These are phyloP conservation scores for Yponomeuta cagnagella DNA, from an alignment of 2,888 invertebrate genomes.

Conservation along the genomic window DNA sequence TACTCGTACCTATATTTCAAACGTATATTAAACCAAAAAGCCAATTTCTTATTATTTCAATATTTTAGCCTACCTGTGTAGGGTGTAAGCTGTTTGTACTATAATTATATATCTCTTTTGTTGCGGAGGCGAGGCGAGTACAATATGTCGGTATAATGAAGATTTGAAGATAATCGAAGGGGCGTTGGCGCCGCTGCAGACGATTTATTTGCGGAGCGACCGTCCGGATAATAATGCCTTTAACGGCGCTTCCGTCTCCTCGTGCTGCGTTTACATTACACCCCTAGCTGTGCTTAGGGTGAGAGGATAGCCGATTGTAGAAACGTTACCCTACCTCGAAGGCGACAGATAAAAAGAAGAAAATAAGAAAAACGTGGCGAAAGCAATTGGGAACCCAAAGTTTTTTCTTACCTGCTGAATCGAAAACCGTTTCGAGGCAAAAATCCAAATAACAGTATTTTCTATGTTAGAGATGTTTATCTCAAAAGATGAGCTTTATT, in stretches of 20 bases:
- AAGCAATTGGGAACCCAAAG: no score
- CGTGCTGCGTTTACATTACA: constrained; percentile 29
- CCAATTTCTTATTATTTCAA: no score
- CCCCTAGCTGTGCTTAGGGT: background rate
- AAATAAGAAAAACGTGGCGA: no score
- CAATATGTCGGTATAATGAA: constrained; percentile 70
- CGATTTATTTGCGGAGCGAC: constrained; percentile 73
- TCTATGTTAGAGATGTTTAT: no score
- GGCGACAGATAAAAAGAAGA: no score
- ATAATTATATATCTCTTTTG: background rate
- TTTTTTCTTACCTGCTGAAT: no score
- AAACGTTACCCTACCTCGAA: background rate
- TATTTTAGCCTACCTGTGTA: background rate
- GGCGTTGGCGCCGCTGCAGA: constrained; percentile 45
- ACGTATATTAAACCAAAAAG: no score
- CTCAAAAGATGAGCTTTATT: no score
- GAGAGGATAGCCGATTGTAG: background rate
- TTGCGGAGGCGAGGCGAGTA: constrained; percentile 34
- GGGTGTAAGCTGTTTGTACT: no score
- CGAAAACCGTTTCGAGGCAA: no score
- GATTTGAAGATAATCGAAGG: constrained; percentile 77
- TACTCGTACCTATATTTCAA: no score
- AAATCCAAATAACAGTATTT: no score
- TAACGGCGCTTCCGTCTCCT: constrained; percentile 58
- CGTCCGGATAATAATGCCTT: constrained; percentile 72